Evolutionary conservation across 2,113 vertebrate genomes (phyloP).

Genomic region (Porphyrio hochstetteri): DNA sequence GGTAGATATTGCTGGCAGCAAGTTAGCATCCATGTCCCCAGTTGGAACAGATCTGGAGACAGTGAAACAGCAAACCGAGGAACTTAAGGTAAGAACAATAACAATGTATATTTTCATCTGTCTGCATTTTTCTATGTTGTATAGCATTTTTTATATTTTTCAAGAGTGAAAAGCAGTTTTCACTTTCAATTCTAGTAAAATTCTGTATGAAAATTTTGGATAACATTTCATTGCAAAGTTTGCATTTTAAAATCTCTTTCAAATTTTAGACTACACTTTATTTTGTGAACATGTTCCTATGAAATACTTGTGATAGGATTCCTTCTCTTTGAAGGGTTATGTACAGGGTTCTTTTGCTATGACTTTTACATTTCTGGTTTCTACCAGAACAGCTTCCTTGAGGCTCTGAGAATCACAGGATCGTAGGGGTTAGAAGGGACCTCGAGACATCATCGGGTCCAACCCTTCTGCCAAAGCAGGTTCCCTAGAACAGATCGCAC

Average conservation of each 20-base stretch:
- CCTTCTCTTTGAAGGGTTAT: neutral
- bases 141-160: neutral
- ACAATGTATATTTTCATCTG: neutral
- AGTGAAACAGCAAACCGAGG: slow-evolving; percentile 97
- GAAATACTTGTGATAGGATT: neutral
- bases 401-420: neutral
- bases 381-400: neutral
- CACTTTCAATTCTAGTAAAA: neutral
- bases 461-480: too few species aligned
- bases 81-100: slow-evolving; percentile 90
- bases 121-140: neutral
- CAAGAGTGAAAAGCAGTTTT: neutral
- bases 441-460: too few species aligned
- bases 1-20: slow-evolving; percentile 93
- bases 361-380: neutral
- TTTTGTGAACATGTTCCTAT: neutral
- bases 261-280: neutral
- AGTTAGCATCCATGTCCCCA: slow-evolving; percentile 93
- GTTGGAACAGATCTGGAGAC: slow-evolving; percentile 97
- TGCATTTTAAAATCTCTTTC: neutral
- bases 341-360: neutral
- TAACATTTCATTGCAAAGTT: neutral
- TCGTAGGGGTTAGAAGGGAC: too few species aligned
- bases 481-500: too few species aligned
- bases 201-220: neutral